Conservation (phyloP, 1,140 invertebrate genomes). For the Lamellibrachia luymesi region DNA sequence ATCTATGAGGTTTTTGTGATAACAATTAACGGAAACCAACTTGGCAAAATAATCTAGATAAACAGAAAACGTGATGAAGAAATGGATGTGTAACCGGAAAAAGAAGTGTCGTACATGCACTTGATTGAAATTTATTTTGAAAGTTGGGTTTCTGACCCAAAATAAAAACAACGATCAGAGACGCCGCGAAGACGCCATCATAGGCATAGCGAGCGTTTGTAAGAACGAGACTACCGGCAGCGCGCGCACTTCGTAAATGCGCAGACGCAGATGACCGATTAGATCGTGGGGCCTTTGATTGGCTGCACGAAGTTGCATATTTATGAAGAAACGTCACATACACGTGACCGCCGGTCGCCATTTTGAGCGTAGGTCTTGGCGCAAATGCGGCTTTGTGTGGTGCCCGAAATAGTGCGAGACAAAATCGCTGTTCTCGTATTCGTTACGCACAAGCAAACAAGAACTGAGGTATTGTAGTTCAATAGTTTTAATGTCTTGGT, state of each 20-base stretch:
- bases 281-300: neutral
- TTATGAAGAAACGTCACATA: neutral
- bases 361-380: neutral
- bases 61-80: too few species aligned
- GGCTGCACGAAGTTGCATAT: neutral
- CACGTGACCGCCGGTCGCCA: neutral
- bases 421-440: neutral
- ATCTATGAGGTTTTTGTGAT: too few species aligned
- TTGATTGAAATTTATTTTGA: neutral
- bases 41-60: too few species aligned
- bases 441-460: neutral
- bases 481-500: neutral
- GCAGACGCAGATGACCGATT: neutral
- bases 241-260: neutral
- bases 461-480: neutral
- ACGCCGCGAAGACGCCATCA: neutral
- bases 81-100: too few species aligned
- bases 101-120: too few species aligned
- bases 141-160: neutral
- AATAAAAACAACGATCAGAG: neutral
- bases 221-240: neutral
- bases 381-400: neutral
- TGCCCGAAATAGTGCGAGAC: conserved; percentile 3
- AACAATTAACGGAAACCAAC: too few species aligned
- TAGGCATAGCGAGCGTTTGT: neutral